Evolutionary conservation across 1,140 invertebrate genomes (phyloP), one percentile per base, ranked within the genome.

Genomic region (Mamestra configurata): DNA sequence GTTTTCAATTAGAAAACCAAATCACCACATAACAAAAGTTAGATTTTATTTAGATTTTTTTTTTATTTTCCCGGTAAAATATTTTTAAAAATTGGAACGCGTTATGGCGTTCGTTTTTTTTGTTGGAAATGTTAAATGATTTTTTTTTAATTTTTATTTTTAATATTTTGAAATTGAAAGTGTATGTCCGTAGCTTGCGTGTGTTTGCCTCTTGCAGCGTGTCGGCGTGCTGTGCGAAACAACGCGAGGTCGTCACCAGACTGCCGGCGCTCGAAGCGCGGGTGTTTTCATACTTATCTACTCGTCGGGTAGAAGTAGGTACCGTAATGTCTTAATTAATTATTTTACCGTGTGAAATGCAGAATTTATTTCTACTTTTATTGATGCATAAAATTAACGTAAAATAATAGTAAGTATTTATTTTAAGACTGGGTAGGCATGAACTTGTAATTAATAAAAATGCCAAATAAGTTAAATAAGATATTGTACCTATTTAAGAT

Each of bases 191-290:
- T 37, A n/a, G 22, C 27, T 53, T 53, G 61, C 40, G 46, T 66
- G n/a, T 55, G 57, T 55, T 77, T 27, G 55, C 46, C n/a, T 57
- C 53, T 72, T 20, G 18, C 20, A 5, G 37, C 57, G 57, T n/a
- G 24, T 13, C 20, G 4, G 37, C 57, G 57, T n/a, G 24, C 22
- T 81, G 81, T 81, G 79, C 73, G 83, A 61, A 81, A 61, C 79
- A 49, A 13, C 72, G 77, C 81, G 83, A 79, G 77, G 81, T 77
- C 75, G 64, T 27, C 57, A 71, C 20, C 77, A 53, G 37, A 82
- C 83, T 85, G 81, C 59, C 20, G 68, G 64, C 22, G 35, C 35
- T 40, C 18, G 35, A 20, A 66, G 31, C 46, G 64, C 76, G 64
- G 22, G 37, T 59, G 72, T 59, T 75, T 75, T 57, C 35, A 43